Base-by-base conservation (phyloP, 2,797 vertebrate genomes). In the Gastrophryne carolinensis region DNA sequence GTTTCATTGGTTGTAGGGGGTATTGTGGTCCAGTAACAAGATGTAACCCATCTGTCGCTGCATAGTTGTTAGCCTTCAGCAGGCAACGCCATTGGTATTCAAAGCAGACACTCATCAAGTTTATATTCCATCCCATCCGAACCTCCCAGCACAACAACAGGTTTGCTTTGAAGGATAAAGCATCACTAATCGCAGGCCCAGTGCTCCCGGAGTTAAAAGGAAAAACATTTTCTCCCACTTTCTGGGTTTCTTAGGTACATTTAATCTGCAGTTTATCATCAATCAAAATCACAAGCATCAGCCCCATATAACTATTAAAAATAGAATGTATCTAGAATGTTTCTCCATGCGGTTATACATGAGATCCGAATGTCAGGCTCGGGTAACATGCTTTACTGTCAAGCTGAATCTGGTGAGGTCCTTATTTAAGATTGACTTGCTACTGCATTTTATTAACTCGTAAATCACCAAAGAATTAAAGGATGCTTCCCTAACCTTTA, bases 91-190 rank as follows among this genome's bases (percentile, higher is more conserved):
- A 34, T 77, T 77, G 64, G 67, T 77, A 77, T 77, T 77, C 74
- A 53, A 27, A 62, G 19, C 66, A 64, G 62, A 19, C 4, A 4
- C 37, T 15, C 4, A 2, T 57, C 3, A 63, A 4, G 56, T 77
- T 77, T 70, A 67, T 64, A 77, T 77, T 77, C 66, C n/a, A 15
- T 24, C 10, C 66, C n/a, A 15, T 24, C 10, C 64, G 52, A 50
- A 71, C 53, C 17, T 57, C 50, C 60, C 58, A 47, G 52, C 72
- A 58, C 37, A 19, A 61, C 53, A 77, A 71, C 64, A 47, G 53
- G 37, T 56, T 58, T 73, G 56, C 61, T 73, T 56, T 73, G 72
- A 56, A 65, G 61, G 50, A 65, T 57, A 65, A n/a, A 74, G 62
- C 63, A n/a, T 73, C 65, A 56, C 35, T 73, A 44, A 65, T 65